Evolutionary conservation across 2,888 invertebrate species (phyloP).

Genomic region (Tineola bisselliella): DNA sequence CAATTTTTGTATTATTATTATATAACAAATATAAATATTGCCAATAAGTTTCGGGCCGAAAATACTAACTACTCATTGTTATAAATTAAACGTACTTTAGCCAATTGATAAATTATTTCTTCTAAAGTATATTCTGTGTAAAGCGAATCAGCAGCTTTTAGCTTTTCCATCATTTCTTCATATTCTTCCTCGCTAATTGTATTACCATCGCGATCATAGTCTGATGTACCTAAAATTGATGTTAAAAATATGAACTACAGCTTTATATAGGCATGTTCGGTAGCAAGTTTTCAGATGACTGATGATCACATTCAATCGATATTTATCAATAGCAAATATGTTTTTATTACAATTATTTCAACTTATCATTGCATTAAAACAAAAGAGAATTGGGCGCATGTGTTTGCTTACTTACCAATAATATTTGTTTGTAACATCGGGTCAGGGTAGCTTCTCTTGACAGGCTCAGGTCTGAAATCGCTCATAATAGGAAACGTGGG

Average conservation of each 20-base stretch:
- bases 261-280: too few relatives aligned
- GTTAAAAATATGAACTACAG: too few relatives aligned
- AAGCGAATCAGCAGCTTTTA: constrained; percentile 75
- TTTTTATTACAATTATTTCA: too few relatives aligned
- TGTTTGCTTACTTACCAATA: constrained; percentile 34
- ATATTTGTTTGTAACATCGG: constrained; percentile 57
- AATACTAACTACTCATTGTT: too few relatives aligned
- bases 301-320: too few relatives aligned
- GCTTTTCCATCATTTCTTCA: constrained; percentile 74
- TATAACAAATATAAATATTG: not conserved
- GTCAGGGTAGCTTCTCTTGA: constrained; percentile 47
- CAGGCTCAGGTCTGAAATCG: constrained; percentile 47
- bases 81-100: constrained; percentile 74
- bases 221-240: constrained; percentile 48
- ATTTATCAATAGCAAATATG: too few relatives aligned
- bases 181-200: constrained; percentile 67
- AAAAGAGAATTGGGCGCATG: too few relatives aligned
- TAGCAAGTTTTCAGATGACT: too few relatives aligned
- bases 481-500: constrained; percentile 35
- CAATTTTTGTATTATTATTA: too few relatives aligned
- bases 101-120: constrained; percentile 82
- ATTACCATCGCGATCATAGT: constrained; percentile 53
- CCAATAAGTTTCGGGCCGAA: not conserved
- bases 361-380: too few relatives aligned
- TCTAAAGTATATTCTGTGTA: constrained; percentile 81